Evolutionary conservation across 2,888 invertebrate genomes (phyloP).

Genomic region (Clostera curtula): DNA sequence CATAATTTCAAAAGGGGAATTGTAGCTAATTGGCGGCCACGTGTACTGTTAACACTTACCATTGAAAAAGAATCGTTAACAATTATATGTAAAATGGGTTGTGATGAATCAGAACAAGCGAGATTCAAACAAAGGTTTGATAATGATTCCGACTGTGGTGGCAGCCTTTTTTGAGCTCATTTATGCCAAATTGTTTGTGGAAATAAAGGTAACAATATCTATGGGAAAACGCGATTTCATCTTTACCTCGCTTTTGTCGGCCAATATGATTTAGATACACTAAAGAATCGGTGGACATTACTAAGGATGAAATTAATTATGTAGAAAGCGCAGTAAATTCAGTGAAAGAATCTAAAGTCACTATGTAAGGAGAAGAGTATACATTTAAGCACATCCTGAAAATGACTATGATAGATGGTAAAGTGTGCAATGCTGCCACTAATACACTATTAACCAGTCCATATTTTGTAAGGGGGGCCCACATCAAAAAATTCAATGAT

Average conservation of each 20-base stretch:
- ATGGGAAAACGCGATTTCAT: constrained; percentile 24
- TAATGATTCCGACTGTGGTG: constrained; percentile 9
- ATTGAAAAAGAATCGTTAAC: constrained; percentile 6
- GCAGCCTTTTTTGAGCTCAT: constrained; percentile 20
- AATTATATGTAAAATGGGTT: constrained; percentile 20
- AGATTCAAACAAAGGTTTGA: constrained; percentile 14
- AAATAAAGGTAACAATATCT: constrained; percentile 12
- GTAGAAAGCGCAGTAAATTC: constrained; percentile 6
- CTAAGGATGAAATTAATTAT: constrained; percentile 19
- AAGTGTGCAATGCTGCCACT: constrained; percentile 8
- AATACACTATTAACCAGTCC: constrained; percentile 3
- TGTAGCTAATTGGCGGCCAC: no score
- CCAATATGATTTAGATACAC: constrained; percentile 22
- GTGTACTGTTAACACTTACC: no score
- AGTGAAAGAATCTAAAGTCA: neutral
- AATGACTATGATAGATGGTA: constrained; percentile 8
- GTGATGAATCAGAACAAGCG: constrained; percentile 19
- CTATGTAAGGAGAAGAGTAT: neutral
- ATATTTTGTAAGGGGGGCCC: constrained; percentile 4
- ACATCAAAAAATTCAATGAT: constrained; percentile 6
- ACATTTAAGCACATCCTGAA: constrained; percentile 2
- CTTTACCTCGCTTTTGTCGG: constrained; percentile 23
- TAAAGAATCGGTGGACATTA: constrained; percentile 17
- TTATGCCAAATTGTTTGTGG: constrained; percentile 20
- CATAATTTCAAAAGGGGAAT: no score